Base-by-base conservation (phyloP, 2,888 invertebrate species). In the Invenusta paracnida region DNA sequence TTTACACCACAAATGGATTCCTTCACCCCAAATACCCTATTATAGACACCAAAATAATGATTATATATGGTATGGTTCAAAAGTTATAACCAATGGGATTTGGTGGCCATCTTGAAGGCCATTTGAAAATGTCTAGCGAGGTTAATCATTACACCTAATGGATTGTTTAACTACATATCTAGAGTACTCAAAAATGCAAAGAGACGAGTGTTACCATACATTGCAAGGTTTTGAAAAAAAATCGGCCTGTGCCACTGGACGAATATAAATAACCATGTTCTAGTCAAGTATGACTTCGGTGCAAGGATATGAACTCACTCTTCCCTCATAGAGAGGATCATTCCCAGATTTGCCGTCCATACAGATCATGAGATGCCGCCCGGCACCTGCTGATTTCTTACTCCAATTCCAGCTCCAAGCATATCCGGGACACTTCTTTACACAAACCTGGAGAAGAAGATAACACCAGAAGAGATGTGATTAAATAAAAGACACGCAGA, bases 21-120 rank as follows among this genome's bases (percentile, higher is more conserved):
- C 73, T 73, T 73, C 11, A 73, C 73, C 73, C 73, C 23, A 73
- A 73, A 73, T 13, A 73, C 73, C 27, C 73, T 73, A 73, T 73
- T 23, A 5, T 73, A 23, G 73, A 73, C 27, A 73, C 73, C 73
- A 73, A 73, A 23, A 73, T n/a, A 13, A 73, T 73, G 73, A 73
- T 73, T n/a, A 2, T 73, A 73, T 73, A 23, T 73, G 73, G 17
- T 73, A 73, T 73, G 27, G 73, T 73, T 73, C 73, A 73, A 73
- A 73, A 73, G 73, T 73, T 73, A 23, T 73, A 73, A 23, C 73
- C 73, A 73, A 73, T 73, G 23, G 17, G 25, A 73, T 73, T 73
- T 73, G 73, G 11, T 23, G 73, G 27, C 73, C 73, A 73, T 73
- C 73, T 73, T 73, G 73, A 25, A 23, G 73, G 73, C 73, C 73